Evolutionary conservation across 2,888 invertebrate species (phyloP).

Genomic region (Stegophylla sp.): DNA sequence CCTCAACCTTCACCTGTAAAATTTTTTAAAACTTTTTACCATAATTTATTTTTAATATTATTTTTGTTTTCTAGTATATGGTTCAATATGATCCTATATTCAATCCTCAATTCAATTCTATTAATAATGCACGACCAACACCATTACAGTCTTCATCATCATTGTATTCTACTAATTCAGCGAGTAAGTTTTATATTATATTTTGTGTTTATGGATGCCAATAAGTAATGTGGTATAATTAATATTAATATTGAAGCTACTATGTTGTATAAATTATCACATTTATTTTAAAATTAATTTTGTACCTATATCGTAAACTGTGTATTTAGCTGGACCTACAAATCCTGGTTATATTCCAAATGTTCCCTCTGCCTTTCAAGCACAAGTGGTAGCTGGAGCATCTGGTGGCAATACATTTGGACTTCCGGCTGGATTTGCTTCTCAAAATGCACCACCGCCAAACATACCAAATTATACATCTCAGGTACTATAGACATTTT

Average conservation of each 20-base stretch:
- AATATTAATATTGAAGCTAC: too few relatives aligned
- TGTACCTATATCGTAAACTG: neutral
- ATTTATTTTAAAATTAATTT: neutral
- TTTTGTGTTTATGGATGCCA: too few relatives aligned
- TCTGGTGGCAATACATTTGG: constrained; percentile 48
- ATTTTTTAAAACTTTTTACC: neutral
- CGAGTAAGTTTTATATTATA: constrained; percentile 27
- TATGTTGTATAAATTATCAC: too few relatives aligned
- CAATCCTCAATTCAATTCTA: constrained; percentile 42
- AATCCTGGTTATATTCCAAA: constrained; percentile 49
- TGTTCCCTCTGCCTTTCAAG: constrained; percentile 51
- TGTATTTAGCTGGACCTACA: constrained; percentile 48
- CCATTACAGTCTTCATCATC: constrained; percentile 52
- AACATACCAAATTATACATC: constrained; percentile 53
- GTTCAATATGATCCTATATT: constrained; percentile 53
- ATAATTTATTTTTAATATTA: neutral
- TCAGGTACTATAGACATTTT: too few relatives aligned
- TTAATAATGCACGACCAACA: constrained; percentile 46
- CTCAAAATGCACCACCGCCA: constrained; percentile 50
- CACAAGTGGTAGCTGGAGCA: constrained; percentile 54
- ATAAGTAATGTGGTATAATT: too few relatives aligned
- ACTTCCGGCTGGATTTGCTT: constrained; percentile 40
- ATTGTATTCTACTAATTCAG: constrained; percentile 53
- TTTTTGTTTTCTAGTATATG: constrained; percentile 44
- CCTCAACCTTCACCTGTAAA: constrained; percentile 52